phyloP scores from a whole-genome alignment of 35 echinoderm and acorn worm species.

The Ophiothrix spiculata region DNA sequence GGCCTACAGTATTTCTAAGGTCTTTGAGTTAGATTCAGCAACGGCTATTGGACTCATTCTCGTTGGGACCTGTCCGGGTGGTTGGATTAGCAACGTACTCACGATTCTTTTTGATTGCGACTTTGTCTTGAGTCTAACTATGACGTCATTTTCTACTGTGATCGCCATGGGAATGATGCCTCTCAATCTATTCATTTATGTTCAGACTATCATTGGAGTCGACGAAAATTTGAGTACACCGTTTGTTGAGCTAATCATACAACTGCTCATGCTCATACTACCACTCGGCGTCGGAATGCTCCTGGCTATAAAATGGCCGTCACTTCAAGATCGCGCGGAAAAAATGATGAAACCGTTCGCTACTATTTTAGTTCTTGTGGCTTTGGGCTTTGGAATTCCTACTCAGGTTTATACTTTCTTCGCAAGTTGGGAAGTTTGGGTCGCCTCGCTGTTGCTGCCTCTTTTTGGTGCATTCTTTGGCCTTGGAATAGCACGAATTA shows the following conservation, averaged over 20 bases:
- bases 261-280: slow-evolving; percentile 42
- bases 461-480: slow-evolving; percentile 65
- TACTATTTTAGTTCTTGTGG: slow-evolving; percentile 31
- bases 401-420: slow-evolving; percentile 61
- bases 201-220: slow-evolving; percentile 26
- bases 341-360: slow-evolving; percentile 81
- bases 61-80: slow-evolving; percentile 84
- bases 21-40: slow-evolving; percentile 49
- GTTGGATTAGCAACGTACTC: slow-evolving; percentile 73
- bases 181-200: slow-evolving; percentile 82
- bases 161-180: slow-evolving; percentile 90
- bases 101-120: slow-evolving; percentile 76
- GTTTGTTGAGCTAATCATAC: slow-evolving; percentile 64
- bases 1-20: slow-evolving; percentile 53
- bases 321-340: slow-evolving; percentile 42
- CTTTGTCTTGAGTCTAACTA: slow-evolving; percentile 82
- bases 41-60: slow-evolving; percentile 62
- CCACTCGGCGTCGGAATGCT: slow-evolving; percentile 69
- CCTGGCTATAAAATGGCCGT: slow-evolving; percentile 50
- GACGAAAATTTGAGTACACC: slow-evolving; percentile 62
- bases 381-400: slow-evolving; percentile 30
- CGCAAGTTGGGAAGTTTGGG: slow-evolving; percentile 40
- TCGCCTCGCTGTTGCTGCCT: slow-evolving; percentile 29
- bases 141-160: slow-evolving; percentile 85
- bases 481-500: slow-evolving; percentile 51